Evolutionary conservation across 1,140 invertebrate species (phyloP).

Genomic region (Nephila pilipes): DNA sequence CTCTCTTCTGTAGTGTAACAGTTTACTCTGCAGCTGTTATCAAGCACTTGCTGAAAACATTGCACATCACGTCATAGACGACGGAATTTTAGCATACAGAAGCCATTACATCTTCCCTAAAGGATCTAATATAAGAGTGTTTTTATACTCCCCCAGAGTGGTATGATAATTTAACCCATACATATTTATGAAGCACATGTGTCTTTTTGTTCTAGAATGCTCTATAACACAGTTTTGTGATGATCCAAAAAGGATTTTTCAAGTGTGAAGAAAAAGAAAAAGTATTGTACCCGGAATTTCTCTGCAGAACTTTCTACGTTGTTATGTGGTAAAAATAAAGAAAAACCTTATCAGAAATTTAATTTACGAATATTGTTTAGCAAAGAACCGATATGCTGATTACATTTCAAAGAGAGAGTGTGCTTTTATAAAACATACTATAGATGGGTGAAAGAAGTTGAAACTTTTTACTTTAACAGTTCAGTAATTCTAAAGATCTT

Average conservation of each 20-base stretch:
- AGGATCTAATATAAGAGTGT: background rate
- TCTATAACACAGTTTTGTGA: background rate
- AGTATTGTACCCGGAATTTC: background rate
- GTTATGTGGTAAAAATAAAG: background rate
- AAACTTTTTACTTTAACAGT: no score
- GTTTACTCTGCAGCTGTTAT: background rate
- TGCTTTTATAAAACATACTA: no score
- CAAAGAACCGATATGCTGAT: background rate
- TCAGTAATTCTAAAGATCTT: no score
- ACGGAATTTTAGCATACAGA: constrained; percentile 17
- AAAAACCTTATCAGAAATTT: background rate
- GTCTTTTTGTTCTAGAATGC: background rate
- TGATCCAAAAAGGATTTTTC: background rate
- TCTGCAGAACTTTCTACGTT: background rate
- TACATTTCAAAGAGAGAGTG: no score
- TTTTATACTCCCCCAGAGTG: background rate
- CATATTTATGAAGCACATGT: constrained; percentile 24
- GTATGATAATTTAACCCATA: constrained; percentile 42
- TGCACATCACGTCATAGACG: no score
- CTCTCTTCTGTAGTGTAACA: no score
- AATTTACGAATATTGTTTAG: background rate
- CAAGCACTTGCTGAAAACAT: background rate
- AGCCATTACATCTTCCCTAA: constrained; percentile 22
- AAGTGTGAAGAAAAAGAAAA: background rate
- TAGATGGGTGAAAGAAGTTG: no score